Conservation (phyloP, 2,113 vertebrate species). For the Brienomyrus brachyistius region DNA sequence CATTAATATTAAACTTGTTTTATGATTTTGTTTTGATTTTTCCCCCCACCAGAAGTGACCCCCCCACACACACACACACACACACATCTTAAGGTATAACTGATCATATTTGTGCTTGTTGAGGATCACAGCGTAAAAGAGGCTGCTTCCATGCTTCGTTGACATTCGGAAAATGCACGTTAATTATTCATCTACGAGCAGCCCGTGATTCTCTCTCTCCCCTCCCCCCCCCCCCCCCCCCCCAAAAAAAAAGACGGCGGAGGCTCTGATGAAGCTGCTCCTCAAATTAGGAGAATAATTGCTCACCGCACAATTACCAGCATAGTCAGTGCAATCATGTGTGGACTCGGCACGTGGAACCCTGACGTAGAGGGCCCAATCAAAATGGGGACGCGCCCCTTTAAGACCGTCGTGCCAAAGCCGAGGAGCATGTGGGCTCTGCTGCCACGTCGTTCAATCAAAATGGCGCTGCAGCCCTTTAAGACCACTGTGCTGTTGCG, state of each 20-base stretch:
- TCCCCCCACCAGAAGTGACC: neutral
- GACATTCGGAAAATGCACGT: neutral
- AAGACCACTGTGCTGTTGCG: neutral
- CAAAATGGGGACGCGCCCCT: neutral
- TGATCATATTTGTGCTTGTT: neutral
- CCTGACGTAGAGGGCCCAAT: neutral
- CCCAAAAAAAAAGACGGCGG: neutral
- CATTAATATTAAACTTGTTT: neutral
- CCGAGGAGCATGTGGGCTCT: neutral
- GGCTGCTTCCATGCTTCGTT: neutral
- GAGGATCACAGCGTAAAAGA: neutral
- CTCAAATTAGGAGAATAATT: neutral
- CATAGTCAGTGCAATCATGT: constrained; percentile 7
- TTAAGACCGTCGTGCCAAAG: neutral
- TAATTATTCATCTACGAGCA: neutral
- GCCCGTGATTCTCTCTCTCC: neutral
- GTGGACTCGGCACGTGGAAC: neutral
- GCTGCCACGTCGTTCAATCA: neutral
- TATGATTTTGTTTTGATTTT: neutral
- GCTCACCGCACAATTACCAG: neutral
- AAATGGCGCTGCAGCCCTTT: neutral
- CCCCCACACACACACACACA: neutral
- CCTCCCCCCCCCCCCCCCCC: neutral
- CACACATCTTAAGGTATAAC: neutral
- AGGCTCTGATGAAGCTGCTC: neutral